Evolutionary conservation across 1,140 invertebrate species (phyloP).

Genomic region (Dreissena polymorpha): DNA sequence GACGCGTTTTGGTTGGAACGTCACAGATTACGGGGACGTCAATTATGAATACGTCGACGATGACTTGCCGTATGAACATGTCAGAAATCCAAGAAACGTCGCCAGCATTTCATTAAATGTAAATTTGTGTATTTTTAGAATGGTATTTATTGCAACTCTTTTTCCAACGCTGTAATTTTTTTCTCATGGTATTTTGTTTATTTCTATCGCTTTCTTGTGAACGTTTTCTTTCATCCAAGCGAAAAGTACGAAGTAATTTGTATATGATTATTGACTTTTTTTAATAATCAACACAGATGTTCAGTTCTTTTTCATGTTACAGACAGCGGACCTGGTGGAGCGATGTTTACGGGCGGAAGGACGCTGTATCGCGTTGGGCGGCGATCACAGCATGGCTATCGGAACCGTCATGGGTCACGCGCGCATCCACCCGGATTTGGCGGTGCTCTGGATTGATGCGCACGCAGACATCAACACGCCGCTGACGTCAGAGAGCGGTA

Average conservation of each 20-base stretch:
- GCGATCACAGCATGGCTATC: slow-evolving; percentile 94
- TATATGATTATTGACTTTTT: not conserved
- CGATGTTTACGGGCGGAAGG: slow-evolving; percentile 57
- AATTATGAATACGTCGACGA: slow-evolving; percentile 49
- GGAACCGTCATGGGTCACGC: slow-evolving; percentile 90
- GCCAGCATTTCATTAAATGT: slow-evolving; percentile 61
- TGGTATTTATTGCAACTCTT: too few species aligned
- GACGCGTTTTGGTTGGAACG: slow-evolving; percentile 36
- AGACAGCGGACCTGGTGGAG: slow-evolving; percentile 65
- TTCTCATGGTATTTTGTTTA: not conserved
- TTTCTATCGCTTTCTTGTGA: not conserved
- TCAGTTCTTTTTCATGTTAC: not conserved
- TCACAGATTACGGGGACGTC: slow-evolving; percentile 64
- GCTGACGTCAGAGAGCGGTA: slow-evolving; percentile 87
- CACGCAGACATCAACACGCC: slow-evolving; percentile 97
- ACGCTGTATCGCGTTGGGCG: slow-evolving; percentile 80
- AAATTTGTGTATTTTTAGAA: not conserved
- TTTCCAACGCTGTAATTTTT: too few species aligned
- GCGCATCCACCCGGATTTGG: slow-evolving; percentile 85
- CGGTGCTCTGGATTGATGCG: slow-evolving; percentile 96
- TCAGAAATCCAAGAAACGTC: slow-evolving; percentile 62
- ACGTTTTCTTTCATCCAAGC: not conserved
- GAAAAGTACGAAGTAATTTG: not conserved
- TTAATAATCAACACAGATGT: not conserved
- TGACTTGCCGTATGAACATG: slow-evolving; percentile 54